These are phyloP conservation scores for Danio albolineatus DNA, from an alignment of 2,797 vertebrate species.

Conservation along the genomic window DNA sequence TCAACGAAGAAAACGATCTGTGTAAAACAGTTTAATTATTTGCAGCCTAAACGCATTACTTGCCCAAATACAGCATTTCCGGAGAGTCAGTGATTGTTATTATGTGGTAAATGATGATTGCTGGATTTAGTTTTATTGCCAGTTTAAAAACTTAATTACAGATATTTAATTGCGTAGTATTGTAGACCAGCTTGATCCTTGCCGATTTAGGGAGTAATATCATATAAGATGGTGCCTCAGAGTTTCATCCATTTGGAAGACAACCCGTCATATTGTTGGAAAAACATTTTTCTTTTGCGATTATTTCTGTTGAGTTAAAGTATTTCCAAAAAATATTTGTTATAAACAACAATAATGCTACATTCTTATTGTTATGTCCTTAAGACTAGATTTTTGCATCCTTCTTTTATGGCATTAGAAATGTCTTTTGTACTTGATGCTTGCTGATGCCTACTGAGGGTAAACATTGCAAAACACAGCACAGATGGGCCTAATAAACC, in stretches of 20 bases:
- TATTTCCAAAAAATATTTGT: neutral
- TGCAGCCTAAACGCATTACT: neutral
- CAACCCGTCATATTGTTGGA: neutral
- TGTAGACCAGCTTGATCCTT: neutral
- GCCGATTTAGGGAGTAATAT: neutral
- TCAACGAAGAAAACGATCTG: neutral
- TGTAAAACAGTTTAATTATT: neutral
- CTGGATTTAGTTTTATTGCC: neutral
- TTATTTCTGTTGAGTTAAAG: neutral
- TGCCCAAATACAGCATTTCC: neutral
- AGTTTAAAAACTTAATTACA: neutral
- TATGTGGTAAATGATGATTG: neutral
- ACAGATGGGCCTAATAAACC: conserved; percentile 30
- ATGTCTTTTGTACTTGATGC: neutral
- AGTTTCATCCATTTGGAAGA: neutral
- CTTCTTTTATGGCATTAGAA: neutral
- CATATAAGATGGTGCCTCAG: neutral
- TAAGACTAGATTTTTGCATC: neutral
- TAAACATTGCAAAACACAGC: neutral
- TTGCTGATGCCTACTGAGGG: neutral
- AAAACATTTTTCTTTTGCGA: neutral
- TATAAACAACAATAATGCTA: neutral
- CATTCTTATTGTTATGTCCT: too few species aligned
- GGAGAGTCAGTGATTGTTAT: neutral
- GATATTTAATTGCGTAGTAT: neutral